phyloP scores from a whole-genome alignment of 2,888 invertebrate genomes.

The Frankliniella intonsa region DNA sequence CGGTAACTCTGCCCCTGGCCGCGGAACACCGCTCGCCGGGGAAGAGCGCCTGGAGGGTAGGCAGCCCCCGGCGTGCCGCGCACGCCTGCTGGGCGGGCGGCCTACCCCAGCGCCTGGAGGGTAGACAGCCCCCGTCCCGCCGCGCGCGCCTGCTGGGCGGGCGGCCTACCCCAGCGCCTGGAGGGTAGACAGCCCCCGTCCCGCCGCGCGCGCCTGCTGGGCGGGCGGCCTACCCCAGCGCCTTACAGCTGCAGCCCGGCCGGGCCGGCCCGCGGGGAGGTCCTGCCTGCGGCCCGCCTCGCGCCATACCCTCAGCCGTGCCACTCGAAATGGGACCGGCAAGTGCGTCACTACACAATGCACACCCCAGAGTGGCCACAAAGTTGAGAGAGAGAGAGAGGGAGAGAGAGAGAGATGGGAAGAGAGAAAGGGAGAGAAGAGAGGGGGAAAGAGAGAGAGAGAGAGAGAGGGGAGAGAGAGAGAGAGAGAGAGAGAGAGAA shows the following conservation, averaged over 20 bases:
- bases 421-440: neutral
- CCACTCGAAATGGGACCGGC: too few relatives aligned
- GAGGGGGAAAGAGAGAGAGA: neutral
- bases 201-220: neutral
- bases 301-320: too few relatives aligned
- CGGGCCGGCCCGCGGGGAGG: neutral
- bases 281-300: neutral
- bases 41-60: too few relatives aligned
- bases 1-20: too few relatives aligned
- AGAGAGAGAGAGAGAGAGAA: neutral
- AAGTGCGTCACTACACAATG: too few relatives aligned
- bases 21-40: too few relatives aligned
- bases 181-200: neutral
- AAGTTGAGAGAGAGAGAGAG: slow-evolving; percentile 1
- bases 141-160: neutral
- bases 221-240: neutral
- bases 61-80: too few relatives aligned
- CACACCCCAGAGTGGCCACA: too few relatives aligned
- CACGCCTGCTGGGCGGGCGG: neutral
- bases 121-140: neutral
- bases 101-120: neutral
- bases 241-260: neutral
- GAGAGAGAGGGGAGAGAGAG: neutral
- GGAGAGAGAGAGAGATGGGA: neutral
- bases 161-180: neutral